Conservation (phyloP, 2,888 invertebrate genomes). For the Pasiphila rectangulata region DNA sequence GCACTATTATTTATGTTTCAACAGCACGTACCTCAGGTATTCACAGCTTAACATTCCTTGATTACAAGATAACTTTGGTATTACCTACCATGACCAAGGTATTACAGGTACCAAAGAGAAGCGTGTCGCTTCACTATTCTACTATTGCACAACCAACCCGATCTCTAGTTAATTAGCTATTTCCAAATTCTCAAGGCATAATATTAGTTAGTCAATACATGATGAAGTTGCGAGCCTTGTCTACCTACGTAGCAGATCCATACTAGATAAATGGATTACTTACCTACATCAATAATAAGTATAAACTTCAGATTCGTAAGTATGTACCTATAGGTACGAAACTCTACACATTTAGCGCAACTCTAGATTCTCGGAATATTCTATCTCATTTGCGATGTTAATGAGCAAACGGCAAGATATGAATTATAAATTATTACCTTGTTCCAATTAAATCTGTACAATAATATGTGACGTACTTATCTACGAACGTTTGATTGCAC, state of each 20-base stretch:
- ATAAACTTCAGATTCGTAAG: neutral
- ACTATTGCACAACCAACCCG: conserved; percentile 1
- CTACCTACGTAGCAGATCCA: neutral
- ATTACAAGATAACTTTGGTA: too few relatives aligned
- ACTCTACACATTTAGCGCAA: conserved; percentile 8
- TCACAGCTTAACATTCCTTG: too few relatives aligned
- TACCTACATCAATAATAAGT: conserved; percentile 1
- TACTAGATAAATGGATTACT: neutral
- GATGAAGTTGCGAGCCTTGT: neutral
- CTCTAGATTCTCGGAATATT: conserved; percentile 43
- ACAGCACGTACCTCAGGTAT: neutral
- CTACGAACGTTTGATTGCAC: conserved; percentile 27
- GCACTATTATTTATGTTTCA: neutral
- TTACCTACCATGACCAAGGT: too few relatives aligned
- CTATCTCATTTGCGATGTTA: conserved; percentile 41
- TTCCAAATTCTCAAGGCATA: neutral
- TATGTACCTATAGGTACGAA: neutral
- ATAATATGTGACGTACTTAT: conserved; percentile 47
- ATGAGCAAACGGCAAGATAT: conserved; percentile 45
- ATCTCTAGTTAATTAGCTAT: neutral
- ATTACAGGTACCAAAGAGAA: neutral
- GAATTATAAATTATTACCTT: conserved; percentile 58
- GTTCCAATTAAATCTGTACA: conserved; percentile 53
- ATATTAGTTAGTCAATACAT: too few relatives aligned
- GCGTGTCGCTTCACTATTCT: neutral